These are phyloP conservation scores for Embiotoca jacksoni DNA, from an alignment of 2,113 vertebrate genomes.

Conservation along the genomic window DNA sequence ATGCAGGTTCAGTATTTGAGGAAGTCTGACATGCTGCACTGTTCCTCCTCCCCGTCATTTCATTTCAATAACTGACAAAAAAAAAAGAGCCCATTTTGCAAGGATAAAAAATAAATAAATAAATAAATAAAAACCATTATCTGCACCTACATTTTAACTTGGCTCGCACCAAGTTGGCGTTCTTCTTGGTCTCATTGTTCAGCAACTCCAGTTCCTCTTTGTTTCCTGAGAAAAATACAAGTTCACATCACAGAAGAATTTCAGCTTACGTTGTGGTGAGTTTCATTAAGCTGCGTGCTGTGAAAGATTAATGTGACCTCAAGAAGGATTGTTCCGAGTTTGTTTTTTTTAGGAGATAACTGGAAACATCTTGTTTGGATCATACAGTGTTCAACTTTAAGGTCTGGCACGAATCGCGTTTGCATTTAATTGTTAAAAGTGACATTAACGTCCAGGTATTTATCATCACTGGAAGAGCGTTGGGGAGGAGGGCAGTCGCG, in stretches of 20 bases:
- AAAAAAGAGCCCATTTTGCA: too few species aligned
- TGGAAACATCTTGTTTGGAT: too few species aligned
- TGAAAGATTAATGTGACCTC: not conserved
- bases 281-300: not conserved
- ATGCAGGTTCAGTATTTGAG: not conserved
- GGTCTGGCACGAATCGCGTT: too few species aligned
- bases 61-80: not conserved
- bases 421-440: too few species aligned
- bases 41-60: not conserved
- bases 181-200: conserved; percentile 90
- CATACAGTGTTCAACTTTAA: too few species aligned
- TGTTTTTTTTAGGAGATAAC: too few species aligned
- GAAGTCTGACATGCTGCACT: not conserved
- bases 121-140: not conserved
- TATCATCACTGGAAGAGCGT: too few species aligned
- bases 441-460: too few species aligned
- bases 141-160: conserved; percentile 85
- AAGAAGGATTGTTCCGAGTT: not conserved
- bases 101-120: too few species aligned
- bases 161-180: conserved; percentile 83
- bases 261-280: not conserved
- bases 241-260: not conserved
- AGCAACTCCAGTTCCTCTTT: conserved; percentile 90
- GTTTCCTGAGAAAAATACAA: conserved; percentile 78
- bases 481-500: too few species aligned